phyloP scores from a whole-genome alignment of 1,140 invertebrate genomes.

The Akabosia matsudoensis region DNA sequence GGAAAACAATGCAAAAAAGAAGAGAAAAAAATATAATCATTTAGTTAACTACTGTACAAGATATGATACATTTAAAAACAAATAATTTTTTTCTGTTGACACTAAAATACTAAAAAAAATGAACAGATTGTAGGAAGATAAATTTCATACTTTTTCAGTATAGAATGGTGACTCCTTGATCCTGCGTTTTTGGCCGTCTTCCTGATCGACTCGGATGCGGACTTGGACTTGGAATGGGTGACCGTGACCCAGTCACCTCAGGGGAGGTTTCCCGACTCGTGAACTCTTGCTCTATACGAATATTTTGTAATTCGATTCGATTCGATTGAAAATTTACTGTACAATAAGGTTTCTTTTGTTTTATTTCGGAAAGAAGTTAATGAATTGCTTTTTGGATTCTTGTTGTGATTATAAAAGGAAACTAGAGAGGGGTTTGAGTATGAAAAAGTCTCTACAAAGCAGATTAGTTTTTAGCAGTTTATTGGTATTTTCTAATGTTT shows the following conservation, averaged over 20 bases:
- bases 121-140: neutral
- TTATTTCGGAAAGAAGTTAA: neutral
- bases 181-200: slow-evolving; percentile 40
- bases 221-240: slow-evolving; percentile 44
- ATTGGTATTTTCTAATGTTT: neutral
- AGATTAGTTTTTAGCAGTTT: neutral
- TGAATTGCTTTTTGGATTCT: too few species aligned
- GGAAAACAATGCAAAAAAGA: too few species aligned
- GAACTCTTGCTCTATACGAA: slow-evolving; percentile 45
- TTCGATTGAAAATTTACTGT: slow-evolving; percentile 13
- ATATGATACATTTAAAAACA: too few species aligned
- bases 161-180: slow-evolving; percentile 46
- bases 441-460: neutral
- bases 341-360: slow-evolving; percentile 5
- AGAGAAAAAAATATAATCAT: too few species aligned
- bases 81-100: too few species aligned
- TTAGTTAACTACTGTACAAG: too few species aligned
- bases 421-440: too few species aligned
- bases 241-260: slow-evolving; percentile 43
- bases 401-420: neutral
- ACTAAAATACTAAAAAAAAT: slow-evolving; percentile 2
- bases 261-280: slow-evolving; percentile 45
- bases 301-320: slow-evolving; percentile 20
- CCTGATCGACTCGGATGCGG: slow-evolving; percentile 44
- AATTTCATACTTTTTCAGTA: slow-evolving; percentile 41